Conservation (phyloP, 64 coral and sea anemone species). For the Actinia equina region DNA sequence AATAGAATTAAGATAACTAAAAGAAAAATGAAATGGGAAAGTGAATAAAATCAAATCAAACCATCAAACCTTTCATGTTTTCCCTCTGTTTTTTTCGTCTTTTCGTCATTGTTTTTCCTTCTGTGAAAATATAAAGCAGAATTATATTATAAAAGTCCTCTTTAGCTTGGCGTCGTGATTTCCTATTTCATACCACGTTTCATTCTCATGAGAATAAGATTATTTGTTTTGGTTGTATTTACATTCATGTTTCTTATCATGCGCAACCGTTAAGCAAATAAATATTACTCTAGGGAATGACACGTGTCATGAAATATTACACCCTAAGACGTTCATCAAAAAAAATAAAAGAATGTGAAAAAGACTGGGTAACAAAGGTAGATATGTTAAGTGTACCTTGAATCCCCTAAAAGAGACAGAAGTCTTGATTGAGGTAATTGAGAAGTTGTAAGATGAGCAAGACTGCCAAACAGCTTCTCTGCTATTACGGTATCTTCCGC, state of each 20-base stretch:
- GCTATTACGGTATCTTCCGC: constrained; percentile 92
- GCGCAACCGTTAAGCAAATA: too few species aligned
- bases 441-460: constrained; percentile 93
- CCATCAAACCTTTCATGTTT: constrained; percentile 82
- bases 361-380: too few species aligned
- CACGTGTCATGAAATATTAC: too few species aligned
- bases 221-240: too few species aligned
- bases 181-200: too few species aligned
- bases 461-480: constrained; percentile 91
- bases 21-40: too few species aligned
- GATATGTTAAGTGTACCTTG: constrained; percentile 45
- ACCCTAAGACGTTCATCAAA: too few species aligned
- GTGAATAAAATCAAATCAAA: background rate
- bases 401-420: constrained; percentile 75
- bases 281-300: too few species aligned
- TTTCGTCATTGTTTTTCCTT: constrained; percentile 56
- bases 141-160: background rate
- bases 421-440: constrained; percentile 94
- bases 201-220: too few species aligned
- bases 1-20: too few species aligned
- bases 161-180: background rate
- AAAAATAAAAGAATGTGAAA: too few species aligned
- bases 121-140: background rate
- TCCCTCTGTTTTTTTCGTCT: constrained; percentile 63
- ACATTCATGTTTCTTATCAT: too few species aligned